Evolutionary conservation across 2,797 vertebrate genomes (phyloP), one percentile per base, ranked within the genome.

Genomic region (Mionectes olivaceus): DNA sequence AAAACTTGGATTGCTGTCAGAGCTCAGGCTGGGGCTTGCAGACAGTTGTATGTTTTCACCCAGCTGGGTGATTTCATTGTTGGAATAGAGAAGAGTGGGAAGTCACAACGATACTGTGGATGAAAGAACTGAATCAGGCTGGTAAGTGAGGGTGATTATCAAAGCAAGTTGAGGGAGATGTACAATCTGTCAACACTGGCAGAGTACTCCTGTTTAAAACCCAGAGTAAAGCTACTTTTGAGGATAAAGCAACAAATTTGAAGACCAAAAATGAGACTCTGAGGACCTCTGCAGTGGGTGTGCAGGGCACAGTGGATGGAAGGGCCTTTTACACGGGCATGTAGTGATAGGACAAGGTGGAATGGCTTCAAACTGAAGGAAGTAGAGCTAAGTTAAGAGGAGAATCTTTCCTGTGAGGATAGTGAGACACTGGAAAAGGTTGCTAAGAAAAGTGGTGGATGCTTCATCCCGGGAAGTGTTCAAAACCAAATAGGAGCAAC

Each of bases 121-220:
- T 39, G 44, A 70, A 84, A 78, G 53, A 86, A 33, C 37, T 8
- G 11, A 47, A 49, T 33, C 67, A 90, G 41, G 35, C 25, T 60
- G 65, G 63, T 52, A 19, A 79, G 47, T 30, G 69, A 65, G 23
- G 13, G 37, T 32, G 57, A 24, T 50, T 67, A 73, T 74, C 0
- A 0, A 59, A 81, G 33, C 0, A 1, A 64, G 50, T 7, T 24
- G 79, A 65, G 15, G 41, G 71, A 87, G 49, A 57, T 8, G 0
- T 15, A 19, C 8, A 15, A 22, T 50, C 63, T 70, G 19, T 13
- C 70, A 43, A 52, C 44, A 33, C 3, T 27, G 79, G 59, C 1
- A 7, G 32, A 35, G 11, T n/a, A 33, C 49, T 61, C 47, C 33
- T 41, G 4, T 49, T 79, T 55, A 80, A 84, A 92, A 83, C 9